These are phyloP conservation scores for Semaprochilodus insignis DNA, from an alignment of 2,797 vertebrate species.

Conservation along the genomic window DNA sequence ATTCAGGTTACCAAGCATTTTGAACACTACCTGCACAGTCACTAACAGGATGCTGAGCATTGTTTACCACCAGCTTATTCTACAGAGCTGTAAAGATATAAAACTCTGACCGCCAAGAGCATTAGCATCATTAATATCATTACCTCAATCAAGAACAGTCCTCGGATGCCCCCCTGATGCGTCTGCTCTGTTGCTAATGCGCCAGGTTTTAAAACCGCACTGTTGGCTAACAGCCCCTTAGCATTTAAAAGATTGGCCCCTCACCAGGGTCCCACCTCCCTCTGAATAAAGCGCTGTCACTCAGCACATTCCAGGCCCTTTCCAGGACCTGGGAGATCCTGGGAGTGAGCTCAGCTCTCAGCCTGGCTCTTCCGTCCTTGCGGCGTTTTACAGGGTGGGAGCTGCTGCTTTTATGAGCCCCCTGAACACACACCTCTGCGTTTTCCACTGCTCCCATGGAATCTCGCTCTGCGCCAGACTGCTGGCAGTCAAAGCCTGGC, in stretches of 20 bases:
- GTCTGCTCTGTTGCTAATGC: constrained; percentile 51
- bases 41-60: constrained; percentile 4
- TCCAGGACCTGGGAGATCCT: constrained; percentile 57
- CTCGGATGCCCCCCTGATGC: constrained; percentile 33
- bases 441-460: constrained; percentile 27
- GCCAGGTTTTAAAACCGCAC: constrained; percentile 32
- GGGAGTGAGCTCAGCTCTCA: constrained; percentile 60
- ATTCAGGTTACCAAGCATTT: background rate
- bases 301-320: constrained; percentile 71
- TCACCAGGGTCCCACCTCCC: constrained; percentile 51
- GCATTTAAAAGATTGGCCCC: constrained; percentile 22
- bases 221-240: constrained; percentile 17
- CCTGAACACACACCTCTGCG: constrained; percentile 50
- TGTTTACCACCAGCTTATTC: background rate
- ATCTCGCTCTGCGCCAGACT: constrained; percentile 13
- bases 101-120: constrained; percentile 1
- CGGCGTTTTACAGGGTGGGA: constrained; percentile 63
- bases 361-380: constrained; percentile 60
- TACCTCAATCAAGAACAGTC: constrained; percentile 53
- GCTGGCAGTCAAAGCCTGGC: constrained; percentile 20
- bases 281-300: constrained; percentile 54
- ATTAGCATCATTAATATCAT: constrained; percentile 37
- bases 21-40: background rate
- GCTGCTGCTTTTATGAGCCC: constrained; percentile 67
- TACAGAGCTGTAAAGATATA: constrained; percentile 27